Percentiles rank a stretch among this genome's conserved stretches.
These are phyloP conservation scores for Tenthredo mesomela DNA, from an alignment of 2,888 invertebrate species.

Conservation along the genomic window DNA sequence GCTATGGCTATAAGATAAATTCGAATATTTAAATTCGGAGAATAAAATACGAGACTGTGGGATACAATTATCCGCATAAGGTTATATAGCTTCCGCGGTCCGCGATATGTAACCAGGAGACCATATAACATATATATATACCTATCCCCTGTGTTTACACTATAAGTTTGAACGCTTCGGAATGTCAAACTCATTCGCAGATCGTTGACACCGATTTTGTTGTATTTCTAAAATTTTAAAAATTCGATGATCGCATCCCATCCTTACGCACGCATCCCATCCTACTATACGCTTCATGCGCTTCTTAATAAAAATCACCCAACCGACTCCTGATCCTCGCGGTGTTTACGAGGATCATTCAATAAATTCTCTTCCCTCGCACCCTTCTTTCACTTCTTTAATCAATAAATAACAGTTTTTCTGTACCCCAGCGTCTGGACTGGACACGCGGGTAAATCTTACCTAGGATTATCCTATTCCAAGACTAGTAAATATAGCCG, in stretches of 20 bases:
- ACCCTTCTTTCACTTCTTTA: neutral
- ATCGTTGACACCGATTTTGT: conserved; percentile 43
- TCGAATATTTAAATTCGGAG: neutral
- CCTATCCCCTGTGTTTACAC: neutral
- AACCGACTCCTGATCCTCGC: neutral
- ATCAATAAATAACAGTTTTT: neutral
- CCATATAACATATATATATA: conserved; percentile 1
- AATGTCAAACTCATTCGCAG: conserved; percentile 45
- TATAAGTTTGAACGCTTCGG: conserved; percentile 18
- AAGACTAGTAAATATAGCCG: neutral
- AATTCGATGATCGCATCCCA: neutral
- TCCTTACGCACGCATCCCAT: conserved; percentile 31
- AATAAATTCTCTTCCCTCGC: neutral
- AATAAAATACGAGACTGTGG: neutral
- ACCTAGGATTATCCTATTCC: neutral
- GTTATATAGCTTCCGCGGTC: neutral
- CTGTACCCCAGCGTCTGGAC: neutral
- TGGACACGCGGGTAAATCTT: neutral
- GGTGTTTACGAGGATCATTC: neutral
- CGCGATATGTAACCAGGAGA: neutral
- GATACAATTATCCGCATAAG: neutral
- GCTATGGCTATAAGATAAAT: neutral
- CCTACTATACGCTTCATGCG: neutral
- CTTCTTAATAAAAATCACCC: neutral
- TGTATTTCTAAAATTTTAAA: neutral